Evolutionary conservation across 2,888 invertebrate genomes (phyloP), one percentile per base, ranked within the genome.

Genomic region (Doris montereyensis): DNA sequence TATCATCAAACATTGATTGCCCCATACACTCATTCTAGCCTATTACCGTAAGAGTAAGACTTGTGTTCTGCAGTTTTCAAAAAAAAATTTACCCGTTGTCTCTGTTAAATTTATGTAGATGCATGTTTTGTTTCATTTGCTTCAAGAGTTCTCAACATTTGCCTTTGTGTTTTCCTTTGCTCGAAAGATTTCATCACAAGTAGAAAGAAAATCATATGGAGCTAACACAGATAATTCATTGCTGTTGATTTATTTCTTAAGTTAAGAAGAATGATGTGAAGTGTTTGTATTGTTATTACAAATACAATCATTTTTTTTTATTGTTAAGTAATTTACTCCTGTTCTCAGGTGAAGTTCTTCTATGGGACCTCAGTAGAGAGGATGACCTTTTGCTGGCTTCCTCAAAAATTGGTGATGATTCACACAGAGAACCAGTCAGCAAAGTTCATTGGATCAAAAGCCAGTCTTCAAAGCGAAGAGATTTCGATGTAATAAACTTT

Each of bases 371-470:
- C n/a, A 88, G 89, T 81, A 83, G 86, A 78, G 89, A 90, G 78
- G 91, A 91, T 83, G 91, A 92, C 78, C 84, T 88, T 79, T 82
- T 91, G 34, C 79, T 92, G 35, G 89, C 91, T 2, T 86, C 87
- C 2, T 90, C 91, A n/a, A 89, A 89, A 34, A 88, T 90, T 28
- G 90, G 90, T 4, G 87, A 90, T 76, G 86, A 90, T 86, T 81
- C 92, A 86, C 88, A 92, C 83, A 86, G 90, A 35, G 92, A 92
- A 83, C 90, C 91, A 30, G 91, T 92, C 3, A 89, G 90, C 34
- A 89, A 90, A 79, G 85, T 92, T 0, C 84, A 87, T 74, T 92
- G 92, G 92, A 85, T 91, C 17, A 85, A 84, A 35, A 90, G 89
- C 78, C 83, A 87, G 3, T 79, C 84, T 32, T 82, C 84, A 65